Evolutionary conservation across 2,113 vertebrate species (phyloP), one percentile per base, ranked within the genome.

Genomic region (Merops nubicus): DNA sequence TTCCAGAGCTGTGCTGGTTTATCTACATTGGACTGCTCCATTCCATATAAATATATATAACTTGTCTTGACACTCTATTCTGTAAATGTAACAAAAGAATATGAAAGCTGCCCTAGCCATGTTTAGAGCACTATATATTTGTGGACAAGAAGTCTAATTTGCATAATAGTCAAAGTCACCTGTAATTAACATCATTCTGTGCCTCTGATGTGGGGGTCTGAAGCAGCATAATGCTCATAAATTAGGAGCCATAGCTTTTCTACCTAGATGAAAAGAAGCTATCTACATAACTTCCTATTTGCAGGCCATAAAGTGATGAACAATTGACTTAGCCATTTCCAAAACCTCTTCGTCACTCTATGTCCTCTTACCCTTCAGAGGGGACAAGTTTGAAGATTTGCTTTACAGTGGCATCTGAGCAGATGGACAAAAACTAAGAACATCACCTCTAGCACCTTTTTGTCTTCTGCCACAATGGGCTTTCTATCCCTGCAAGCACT

Each of bases 381-480:
- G 62, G 13, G 31, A 65, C 65, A 74, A 83, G 6, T 68, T 75
- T 51, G 21, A 11, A 48, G 18, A 48, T 74, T 53, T 82, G 9
- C 4, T 72, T 88, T 75, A 18, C 17, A 45, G 31, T 36, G 31
- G 1, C 50, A 81, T 80, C 34, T 73, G 48, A 81, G 48, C 2
- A 5, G 33, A 25, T 15, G 17, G 13, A 5, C 42, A 62, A 65
- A 89, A 78, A 22, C 16, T 72, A 62, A 83, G 11, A 91, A 38
- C 11, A n/a, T 73, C 12, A 68, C 5, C 14, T 86, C 40, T 53
- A 21, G 11, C 12, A 43, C 13, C 15, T 26, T 34, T 70, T 60
- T 33, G 17, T 19, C 18, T 64, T 9, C 57, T 88, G 8, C 7
- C 6, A 4, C 23, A 48, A 9, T 21, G 15, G 25, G 9, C 0